These are phyloP conservation scores for Corythornis vintsioides DNA, from an alignment of 2,113 vertebrate genomes.

Conservation along the genomic window DNA sequence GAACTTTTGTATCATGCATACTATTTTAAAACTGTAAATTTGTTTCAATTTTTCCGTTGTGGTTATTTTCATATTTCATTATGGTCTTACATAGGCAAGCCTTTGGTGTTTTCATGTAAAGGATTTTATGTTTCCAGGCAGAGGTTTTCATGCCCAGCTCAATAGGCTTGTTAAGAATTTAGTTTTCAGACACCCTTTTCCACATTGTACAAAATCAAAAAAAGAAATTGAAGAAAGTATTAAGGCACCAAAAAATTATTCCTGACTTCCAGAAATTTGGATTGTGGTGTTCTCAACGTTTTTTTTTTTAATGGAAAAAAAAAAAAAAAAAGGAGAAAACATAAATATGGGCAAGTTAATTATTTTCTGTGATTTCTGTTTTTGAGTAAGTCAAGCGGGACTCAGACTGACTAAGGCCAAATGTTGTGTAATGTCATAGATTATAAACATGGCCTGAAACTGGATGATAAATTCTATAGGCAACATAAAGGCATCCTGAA, in stretches of 20 bases:
- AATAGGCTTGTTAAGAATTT: background rate
- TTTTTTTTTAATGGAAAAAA: background rate
- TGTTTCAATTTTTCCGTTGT: conserved; percentile 46
- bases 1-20: conserved; percentile 24
- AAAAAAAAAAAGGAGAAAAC: background rate
- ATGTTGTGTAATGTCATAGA: background rate
- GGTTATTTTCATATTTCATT: conserved; percentile 35
- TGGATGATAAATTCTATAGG: background rate
- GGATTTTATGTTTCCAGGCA: conserved; percentile 4
- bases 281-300: background rate
- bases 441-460: background rate
- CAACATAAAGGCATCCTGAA: background rate
- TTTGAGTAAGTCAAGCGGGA: background rate
- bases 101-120: conserved; percentile 12
- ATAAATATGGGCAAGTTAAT: background rate
- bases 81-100: conserved; percentile 13
- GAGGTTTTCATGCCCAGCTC: background rate
- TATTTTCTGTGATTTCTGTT: background rate
- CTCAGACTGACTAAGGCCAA: background rate
- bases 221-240: background rate
- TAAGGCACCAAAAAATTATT: background rate
- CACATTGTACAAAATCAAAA: background rate
- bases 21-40: conserved; percentile 59
- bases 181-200: background rate
- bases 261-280: background rate